Percentiles rank a stretch among this genome's conserved stretches.
phyloP scores from a whole-genome alignment of 2,113 vertebrate genomes.

The Aegypius monachus region DNA sequence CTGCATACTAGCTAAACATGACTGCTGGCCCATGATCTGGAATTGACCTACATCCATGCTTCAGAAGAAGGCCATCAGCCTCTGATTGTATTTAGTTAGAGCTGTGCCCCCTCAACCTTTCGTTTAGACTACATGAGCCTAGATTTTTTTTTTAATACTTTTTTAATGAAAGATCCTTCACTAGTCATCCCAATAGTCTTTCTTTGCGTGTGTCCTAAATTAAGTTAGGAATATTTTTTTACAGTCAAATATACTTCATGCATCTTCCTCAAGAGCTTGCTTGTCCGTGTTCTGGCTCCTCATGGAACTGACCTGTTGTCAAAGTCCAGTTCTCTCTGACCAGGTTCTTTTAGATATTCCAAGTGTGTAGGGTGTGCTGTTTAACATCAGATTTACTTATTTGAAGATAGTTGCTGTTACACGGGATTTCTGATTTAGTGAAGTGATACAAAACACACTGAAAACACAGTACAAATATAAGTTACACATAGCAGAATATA shows the following conservation, averaged over 20 bases:
- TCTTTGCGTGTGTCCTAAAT: not conserved
- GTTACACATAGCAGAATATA: not conserved
- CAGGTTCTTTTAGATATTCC: not conserved
- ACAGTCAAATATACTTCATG: not conserved
- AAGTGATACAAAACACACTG: not conserved
- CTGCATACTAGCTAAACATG: not conserved
- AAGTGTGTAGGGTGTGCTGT: fast-evolving
- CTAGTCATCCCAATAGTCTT: not conserved
- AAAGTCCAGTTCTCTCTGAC: not conserved
- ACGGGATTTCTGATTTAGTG: not conserved
- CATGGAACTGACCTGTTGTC: not conserved
- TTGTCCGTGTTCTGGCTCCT: not conserved
- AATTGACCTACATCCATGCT: not conserved
- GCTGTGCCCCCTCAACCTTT: not conserved
- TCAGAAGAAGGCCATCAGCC: not conserved
- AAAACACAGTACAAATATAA: not conserved
- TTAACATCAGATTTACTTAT: not conserved
- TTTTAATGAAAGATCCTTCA: not conserved
- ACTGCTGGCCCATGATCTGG: not conserved
- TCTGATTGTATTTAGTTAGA: not conserved
- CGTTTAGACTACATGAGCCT: not conserved
- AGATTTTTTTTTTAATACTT: not conserved
- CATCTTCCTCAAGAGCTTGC: not conserved
- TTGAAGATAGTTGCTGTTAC: not conserved
- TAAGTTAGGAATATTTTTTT: not conserved